Conservation (phyloP, 2,888 invertebrate species). For the Dyspetes luteomarginatus region DNA sequence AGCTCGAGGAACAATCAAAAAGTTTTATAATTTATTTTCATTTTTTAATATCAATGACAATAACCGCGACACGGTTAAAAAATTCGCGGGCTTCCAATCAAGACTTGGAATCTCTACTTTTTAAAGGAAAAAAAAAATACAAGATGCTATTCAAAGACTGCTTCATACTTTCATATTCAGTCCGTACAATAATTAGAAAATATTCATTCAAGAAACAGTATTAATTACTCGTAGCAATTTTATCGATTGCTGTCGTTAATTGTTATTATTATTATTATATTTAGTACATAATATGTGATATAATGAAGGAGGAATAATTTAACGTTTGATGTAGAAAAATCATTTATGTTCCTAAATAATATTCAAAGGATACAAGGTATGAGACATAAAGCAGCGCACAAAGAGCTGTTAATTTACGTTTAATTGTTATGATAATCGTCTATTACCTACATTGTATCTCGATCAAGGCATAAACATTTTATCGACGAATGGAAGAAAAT, state of each 20-base stretch:
- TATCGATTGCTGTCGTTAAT: constrained; percentile 38
- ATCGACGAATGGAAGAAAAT: constrained; percentile 57
- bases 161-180: constrained; percentile 42
- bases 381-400: constrained; percentile 31
- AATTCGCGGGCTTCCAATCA: constrained; percentile 12
- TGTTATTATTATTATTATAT: too few species aligned
- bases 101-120: constrained; percentile 34
- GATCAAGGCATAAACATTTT: constrained; percentile 50
- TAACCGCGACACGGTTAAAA: constrained; percentile 23
- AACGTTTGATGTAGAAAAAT: constrained; percentile 26
- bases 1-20: constrained; percentile 25
- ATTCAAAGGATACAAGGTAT: constrained; percentile 56
- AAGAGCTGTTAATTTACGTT: constrained; percentile 27
- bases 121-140: constrained; percentile 14
- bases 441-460: constrained; percentile 44
- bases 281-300: constrained; percentile 47
- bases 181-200: constrained; percentile 20
- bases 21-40: constrained; percentile 49
- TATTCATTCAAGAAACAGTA: constrained; percentile 50
- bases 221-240: constrained; percentile 48
- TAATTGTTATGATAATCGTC: constrained; percentile 27
- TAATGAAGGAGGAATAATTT: constrained; percentile 38
- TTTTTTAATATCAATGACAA: constrained; percentile 53
- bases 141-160: constrained; percentile 22
- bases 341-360: constrained; percentile 59